Evolutionary conservation across 2,797 vertebrate genomes (phyloP).

Genomic region (Betta splendens): DNA sequence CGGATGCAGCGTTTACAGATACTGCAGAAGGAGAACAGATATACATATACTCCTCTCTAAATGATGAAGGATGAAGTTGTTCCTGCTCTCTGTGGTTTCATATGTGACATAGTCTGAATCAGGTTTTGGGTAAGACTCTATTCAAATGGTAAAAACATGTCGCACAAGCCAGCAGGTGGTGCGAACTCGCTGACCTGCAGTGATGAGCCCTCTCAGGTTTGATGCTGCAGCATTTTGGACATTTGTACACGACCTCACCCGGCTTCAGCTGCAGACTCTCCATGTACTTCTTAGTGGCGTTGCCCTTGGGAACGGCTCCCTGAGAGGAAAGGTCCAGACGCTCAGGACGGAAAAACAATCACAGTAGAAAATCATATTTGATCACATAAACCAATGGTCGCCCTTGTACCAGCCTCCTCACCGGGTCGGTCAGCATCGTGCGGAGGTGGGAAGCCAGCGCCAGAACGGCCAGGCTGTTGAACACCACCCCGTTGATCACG

Average conservation of each 20-base stretch:
- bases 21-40: slow-evolving; percentile 72
- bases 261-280: slow-evolving; percentile 96
- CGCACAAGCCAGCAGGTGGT: too few relatives aligned
- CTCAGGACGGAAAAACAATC: neutral
- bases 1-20: slow-evolving; percentile 98
- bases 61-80: too few relatives aligned
- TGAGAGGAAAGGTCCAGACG: slow-evolving; percentile 52
- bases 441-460: slow-evolving; percentile 93
- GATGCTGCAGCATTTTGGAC: slow-evolving; percentile 98
- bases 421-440: slow-evolving; percentile 97
- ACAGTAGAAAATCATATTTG: too few relatives aligned
- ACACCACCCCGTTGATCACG: slow-evolving; percentile 88
- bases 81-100: too few relatives aligned
- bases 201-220: slow-evolving; percentile 98
- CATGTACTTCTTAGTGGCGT: slow-evolving; percentile 98
- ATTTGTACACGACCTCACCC: slow-evolving; percentile 98
- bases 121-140: too few relatives aligned
- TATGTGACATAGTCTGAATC: too few relatives aligned
- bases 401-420: slow-evolving; percentile 84
- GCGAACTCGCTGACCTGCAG: slow-evolving; percentile 97
- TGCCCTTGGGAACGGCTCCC: slow-evolving; percentile 98
- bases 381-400: too few relatives aligned
- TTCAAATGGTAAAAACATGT: too few relatives aligned
- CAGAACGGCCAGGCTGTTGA: slow-evolving; percentile 93
- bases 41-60: too few relatives aligned